Evolutionary conservation across 1,140 invertebrate species (phyloP), one percentile per base, ranked within the genome.

Genomic region (Thalassaphorura encarpata): DNA sequence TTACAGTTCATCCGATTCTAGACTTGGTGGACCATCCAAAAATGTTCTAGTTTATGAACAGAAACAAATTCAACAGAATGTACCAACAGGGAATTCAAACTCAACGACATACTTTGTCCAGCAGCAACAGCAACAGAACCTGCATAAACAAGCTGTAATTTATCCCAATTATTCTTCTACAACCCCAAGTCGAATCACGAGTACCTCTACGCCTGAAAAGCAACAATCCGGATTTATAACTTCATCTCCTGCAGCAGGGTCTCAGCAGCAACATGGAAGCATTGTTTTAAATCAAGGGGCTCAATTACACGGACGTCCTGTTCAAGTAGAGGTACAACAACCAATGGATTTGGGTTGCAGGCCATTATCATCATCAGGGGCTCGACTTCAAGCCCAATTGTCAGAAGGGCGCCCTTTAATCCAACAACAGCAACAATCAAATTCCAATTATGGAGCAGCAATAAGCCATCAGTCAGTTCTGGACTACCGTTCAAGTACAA

Each of bases 321-420:
- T n/a, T n/a, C n/a, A n/a, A n/a, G n/a, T n/a, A n/a, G 36, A 48
- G 29, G 21, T 33, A 5, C 56, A 62, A 24, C 49, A 60, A 36
- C 62, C 62, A 15, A 63, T 63, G 16, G 62, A 63, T 50, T 54
- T 63, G 26, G 62, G 62, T 16, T 54, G 54, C 40, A 33, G 47
- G 6, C 50, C 60, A n/a, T n/a, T n/a, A n/a, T n/a, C n/a, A n/a
- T n/a, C n/a, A n/a, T n/a, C n/a, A 15, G 23, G 27, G n/a, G 58
- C 52, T 40, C 46, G 49, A 46, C 11, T 24, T 29, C 40, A 45
- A 28, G 42, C 54, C 56, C 11, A 43, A 48, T 43, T 27, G 39
- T 36, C 54, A 42, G 18, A 23, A n/a, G n/a, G n/a, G n/a, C n/a
- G n/a, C n/a, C n/a, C n/a, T n/a, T n/a, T n/a, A n/a, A n/a, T n/a